Conservation (phyloP, 2,888 invertebrate species). For the Rotaria socialis region DNA sequence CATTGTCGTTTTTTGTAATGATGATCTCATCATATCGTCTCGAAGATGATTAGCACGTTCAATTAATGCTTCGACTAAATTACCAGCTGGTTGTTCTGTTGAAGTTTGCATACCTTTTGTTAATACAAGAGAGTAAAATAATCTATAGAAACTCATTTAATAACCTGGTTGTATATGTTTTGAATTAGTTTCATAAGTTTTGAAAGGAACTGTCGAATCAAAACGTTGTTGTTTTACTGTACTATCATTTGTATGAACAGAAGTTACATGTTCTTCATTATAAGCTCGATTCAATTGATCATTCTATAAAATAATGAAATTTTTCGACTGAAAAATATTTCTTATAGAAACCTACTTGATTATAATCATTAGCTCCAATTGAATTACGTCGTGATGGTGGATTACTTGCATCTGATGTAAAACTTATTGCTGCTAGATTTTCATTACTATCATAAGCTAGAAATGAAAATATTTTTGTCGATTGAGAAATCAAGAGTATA, state of each 20-base stretch:
- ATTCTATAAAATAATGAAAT: neutral
- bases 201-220: neutral
- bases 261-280: neutral
- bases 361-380: neutral
- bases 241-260: neutral
- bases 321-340: neutral
- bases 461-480: neutral
- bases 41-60: constrained; percentile 35
- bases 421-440: neutral
- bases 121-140: neutral
- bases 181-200: neutral
- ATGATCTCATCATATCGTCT: constrained; percentile 13
- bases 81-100: neutral
- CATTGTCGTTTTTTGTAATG: neutral
- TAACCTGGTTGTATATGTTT: neutral
- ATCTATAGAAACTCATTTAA: neutral
- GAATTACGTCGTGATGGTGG: constrained; percentile 24
- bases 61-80: constrained; percentile 31
- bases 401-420: neutral
- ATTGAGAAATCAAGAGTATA: neutral
- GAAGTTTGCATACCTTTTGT: neutral
- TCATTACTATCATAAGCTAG: constrained; percentile 24
- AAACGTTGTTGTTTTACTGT: neutral
- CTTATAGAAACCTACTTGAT: neutral
- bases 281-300: constrained; percentile 6